These are phyloP conservation scores for Lepeophtheirus nordmannii DNA, from an alignment of 2,888 invertebrate species.

Conservation along the genomic window DNA sequence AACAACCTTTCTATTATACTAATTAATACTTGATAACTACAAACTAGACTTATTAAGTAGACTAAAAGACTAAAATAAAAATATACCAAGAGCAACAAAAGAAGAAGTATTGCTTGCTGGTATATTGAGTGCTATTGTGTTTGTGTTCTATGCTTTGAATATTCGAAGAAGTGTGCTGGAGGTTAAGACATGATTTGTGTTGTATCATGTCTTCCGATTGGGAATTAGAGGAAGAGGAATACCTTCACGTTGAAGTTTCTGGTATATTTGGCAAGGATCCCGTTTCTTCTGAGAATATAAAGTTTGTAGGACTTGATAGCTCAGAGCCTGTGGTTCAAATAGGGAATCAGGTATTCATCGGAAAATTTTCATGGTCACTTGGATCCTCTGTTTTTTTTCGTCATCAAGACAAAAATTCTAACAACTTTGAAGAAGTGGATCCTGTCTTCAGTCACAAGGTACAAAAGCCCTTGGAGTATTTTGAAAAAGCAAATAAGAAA, in stretches of 20 bases:
- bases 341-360: constrained; percentile 49
- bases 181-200: background rate
- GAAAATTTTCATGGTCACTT: constrained; percentile 49
- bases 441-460: background rate
- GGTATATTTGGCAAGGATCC: constrained; percentile 39
- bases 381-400: constrained; percentile 57
- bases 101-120: too few species aligned
- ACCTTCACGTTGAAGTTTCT: constrained; percentile 46
- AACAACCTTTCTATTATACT: background rate
- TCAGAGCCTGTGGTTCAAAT: constrained; percentile 50
- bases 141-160: too few species aligned
- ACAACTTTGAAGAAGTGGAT: background rate
- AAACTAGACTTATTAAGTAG: too few species aligned
- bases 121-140: too few species aligned
- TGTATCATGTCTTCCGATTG: constrained; percentile 10
- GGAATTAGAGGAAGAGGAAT: constrained; percentile 44
- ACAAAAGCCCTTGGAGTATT: background rate
- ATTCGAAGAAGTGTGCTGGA: too few species aligned
- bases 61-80: too few species aligned
- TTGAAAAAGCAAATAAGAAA: constrained; percentile 2
- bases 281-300: constrained; percentile 33
- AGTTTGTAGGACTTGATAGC: constrained; percentile 45
- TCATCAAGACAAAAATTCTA: background rate
- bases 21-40: too few species aligned
- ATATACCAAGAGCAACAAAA: too few species aligned